These are phyloP conservation scores for Zelostemma sp. DNA, from an alignment of 1,140 invertebrate genomes.

Conservation along the genomic window DNA sequence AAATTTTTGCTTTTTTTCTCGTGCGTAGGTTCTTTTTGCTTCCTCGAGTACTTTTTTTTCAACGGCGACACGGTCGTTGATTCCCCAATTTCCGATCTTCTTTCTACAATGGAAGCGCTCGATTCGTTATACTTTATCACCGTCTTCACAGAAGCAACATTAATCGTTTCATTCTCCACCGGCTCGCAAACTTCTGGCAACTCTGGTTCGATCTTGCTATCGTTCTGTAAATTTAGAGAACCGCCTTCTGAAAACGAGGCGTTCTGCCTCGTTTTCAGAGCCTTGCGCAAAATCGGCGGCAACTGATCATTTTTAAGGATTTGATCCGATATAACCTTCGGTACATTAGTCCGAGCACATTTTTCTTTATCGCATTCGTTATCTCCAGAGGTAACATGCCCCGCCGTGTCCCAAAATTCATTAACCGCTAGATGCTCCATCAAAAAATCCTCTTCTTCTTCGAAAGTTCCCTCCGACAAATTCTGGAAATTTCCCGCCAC, in stretches of 20 bases:
- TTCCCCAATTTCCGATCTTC: neutral
- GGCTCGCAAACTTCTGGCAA: too few species aligned
- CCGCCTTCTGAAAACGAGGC: too few species aligned
- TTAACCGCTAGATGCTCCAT: conserved; percentile 42
- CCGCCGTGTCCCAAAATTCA: too few species aligned
- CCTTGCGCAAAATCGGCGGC: conserved; percentile 42
- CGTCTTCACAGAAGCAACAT: too few species aligned
- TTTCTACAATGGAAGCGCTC: conserved; percentile 16
- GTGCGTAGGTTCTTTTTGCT: conserved; percentile 32
- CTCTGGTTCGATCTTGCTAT: too few species aligned
- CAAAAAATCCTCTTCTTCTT: conserved; percentile 39
- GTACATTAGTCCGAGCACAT: conserved; percentile 13
- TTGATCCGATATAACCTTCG: conserved; percentile 60
- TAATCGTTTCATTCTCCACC: too few species aligned
- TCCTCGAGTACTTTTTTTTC: conserved; percentile 31
- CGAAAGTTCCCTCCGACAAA: conserved; percentile 29
- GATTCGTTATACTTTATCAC: conserved; percentile 13
- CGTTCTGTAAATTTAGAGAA: too few species aligned
- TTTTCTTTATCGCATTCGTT: too few species aligned
- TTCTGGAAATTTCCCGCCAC: conserved; percentile 17
- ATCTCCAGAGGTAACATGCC: too few species aligned
- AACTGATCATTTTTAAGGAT: conserved; percentile 57
- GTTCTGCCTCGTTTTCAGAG: conserved; percentile 43
- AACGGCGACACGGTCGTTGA: neutral
- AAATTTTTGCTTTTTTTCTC: conserved; percentile 19